Percentiles rank a stretch among this genome's conserved stretches.
Conservation (phyloP, 2,113 vertebrate species). For the Entelurus aequoreus region DNA sequence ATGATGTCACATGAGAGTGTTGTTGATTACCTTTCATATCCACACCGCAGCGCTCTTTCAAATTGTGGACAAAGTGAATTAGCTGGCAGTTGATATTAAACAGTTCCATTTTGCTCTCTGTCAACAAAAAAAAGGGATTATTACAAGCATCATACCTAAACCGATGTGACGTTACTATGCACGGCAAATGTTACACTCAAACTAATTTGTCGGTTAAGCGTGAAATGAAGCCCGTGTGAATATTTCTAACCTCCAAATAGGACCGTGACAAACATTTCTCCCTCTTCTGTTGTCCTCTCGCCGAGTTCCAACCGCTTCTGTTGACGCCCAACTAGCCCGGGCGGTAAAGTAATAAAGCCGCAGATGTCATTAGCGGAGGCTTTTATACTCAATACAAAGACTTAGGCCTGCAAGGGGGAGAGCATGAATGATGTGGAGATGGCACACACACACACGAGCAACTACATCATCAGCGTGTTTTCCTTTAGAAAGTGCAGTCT, state of each 20-base stretch:
- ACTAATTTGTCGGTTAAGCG: not conserved
- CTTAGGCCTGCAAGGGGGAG: not conserved
- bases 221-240: not conserved
- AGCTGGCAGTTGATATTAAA: conserved; percentile 69
- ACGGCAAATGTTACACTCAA: not conserved
- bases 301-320: not conserved
- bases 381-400: conserved; percentile 41
- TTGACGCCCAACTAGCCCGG: not conserved
- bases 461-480: conserved; percentile 1
- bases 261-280: conserved; percentile 67
- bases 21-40: conserved; percentile 46
- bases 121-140: not conserved
- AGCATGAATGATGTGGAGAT: conserved; percentile 4
- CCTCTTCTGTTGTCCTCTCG: not conserved
- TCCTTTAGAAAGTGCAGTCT: conserved; percentile 24
- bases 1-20: not conserved
- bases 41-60: conserved; percentile 60
- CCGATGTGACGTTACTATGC: not conserved
- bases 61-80: conserved; percentile 61
- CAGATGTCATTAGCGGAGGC: conserved; percentile 23
- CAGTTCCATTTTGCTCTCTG: conserved; percentile 60
- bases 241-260: conserved; percentile 64
- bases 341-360: conserved; percentile 2
- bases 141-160: not conserved
- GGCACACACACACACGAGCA: conserved; percentile 9